Conservation (phyloP, 2,113 vertebrate genomes). For the Tetrax tetrax region DNA sequence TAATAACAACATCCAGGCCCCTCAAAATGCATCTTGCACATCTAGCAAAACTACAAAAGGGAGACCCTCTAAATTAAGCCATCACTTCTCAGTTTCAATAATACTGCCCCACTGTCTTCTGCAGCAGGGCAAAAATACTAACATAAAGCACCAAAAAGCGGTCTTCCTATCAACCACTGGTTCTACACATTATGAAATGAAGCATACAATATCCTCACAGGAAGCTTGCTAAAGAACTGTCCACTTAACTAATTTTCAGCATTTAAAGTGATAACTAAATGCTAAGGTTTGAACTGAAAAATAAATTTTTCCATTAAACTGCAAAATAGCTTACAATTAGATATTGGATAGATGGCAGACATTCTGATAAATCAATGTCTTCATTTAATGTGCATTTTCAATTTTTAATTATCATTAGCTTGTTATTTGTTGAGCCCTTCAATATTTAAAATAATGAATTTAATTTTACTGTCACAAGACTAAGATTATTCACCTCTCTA, state of each 20-base stretch:
- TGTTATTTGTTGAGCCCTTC: not conserved
- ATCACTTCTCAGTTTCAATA: not conserved
- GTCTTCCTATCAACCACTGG: not conserved
- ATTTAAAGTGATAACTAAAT: not conserved
- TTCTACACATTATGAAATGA: not conserved
- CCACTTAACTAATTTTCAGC: not conserved
- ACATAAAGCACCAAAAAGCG: not conserved
- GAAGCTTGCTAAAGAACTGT: not conserved
- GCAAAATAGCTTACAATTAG: not conserved
- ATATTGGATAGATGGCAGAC: not conserved
- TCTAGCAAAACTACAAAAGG: not conserved
- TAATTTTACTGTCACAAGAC: not conserved
- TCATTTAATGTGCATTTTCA: not conserved
- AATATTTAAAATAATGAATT: not conserved
- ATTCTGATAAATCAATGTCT: not conserved
- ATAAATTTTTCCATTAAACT: not conserved
- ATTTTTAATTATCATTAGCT: not conserved
- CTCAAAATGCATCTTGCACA: not conserved
- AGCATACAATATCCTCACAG: not conserved
- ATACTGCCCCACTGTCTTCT: not conserved
- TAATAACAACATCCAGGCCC: not conserved
- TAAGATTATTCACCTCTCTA: not conserved
- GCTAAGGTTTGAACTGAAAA: not conserved
- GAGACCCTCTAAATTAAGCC: not conserved
- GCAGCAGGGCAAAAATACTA: not conserved